Percentiles rank a stretch among this genome's conserved stretches.
Conservation (phyloP, 2,113 vertebrate species). For the Odocoileus virginianus region DNA sequence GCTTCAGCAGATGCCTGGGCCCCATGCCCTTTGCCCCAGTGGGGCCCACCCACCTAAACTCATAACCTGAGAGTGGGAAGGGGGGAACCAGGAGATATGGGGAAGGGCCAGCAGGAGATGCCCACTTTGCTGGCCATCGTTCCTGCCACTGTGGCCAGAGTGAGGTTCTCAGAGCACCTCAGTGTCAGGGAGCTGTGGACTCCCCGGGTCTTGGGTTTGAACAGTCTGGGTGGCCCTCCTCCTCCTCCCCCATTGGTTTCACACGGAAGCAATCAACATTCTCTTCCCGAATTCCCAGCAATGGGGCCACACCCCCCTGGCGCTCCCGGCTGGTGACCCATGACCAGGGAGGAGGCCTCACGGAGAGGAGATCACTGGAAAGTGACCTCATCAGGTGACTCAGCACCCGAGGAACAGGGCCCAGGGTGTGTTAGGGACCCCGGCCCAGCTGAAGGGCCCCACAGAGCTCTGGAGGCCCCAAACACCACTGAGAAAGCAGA, state of each 20-base stretch:
- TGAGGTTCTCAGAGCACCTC: neutral
- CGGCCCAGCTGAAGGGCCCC: neutral
- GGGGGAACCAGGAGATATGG: neutral
- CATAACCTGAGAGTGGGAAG: neutral
- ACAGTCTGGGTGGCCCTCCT: neutral
- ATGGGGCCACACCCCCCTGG: neutral
- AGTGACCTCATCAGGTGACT: conserved; percentile 61
- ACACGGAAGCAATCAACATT: neutral
- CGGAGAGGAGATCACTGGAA: neutral
- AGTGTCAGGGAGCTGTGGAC: neutral
- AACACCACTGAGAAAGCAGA: neutral
- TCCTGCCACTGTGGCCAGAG: neutral
- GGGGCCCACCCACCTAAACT: neutral
- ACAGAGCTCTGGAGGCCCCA: neutral
- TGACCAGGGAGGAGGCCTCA: conserved; percentile 58
- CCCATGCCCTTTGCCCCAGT: accelerated
- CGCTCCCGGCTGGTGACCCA: conserved; percentile 21
- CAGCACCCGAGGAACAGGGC: neutral
- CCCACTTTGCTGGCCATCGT: too few species aligned
- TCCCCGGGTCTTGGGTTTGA: neutral
- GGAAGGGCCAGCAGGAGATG: neutral
- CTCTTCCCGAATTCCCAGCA: neutral
- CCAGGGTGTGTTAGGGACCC: conserved; percentile 27
- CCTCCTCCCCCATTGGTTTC: neutral
- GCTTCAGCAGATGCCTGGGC: neutral